Conservation (phyloP, 1,140 invertebrate genomes). For the Caenorhabditis brenneri region DNA sequence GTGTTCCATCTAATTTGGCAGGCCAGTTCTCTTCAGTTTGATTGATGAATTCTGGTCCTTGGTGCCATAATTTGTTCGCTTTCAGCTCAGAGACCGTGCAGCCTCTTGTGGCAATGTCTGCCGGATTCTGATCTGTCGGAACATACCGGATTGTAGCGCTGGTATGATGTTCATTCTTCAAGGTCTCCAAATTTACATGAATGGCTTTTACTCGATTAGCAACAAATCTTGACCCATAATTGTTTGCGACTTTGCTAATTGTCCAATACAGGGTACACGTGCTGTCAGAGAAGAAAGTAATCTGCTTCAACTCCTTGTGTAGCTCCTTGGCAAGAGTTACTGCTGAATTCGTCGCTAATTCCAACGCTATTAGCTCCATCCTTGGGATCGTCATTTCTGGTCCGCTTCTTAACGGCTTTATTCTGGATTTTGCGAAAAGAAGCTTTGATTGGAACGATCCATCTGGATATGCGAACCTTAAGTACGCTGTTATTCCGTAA, state of each 20-base stretch:
- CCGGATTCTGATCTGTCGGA: not conserved
- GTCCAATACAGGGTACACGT: not conserved
- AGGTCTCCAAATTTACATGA: not conserved
- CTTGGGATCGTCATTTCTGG: not conserved
- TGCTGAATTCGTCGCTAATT: not conserved
- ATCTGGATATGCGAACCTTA: not conserved
- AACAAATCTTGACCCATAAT: not conserved
- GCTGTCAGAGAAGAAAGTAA: not conserved
- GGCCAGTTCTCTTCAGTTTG: not conserved
- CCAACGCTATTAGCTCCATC: not conserved
- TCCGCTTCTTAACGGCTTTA: not conserved
- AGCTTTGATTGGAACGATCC: not conserved
- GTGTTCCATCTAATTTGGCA: not conserved
- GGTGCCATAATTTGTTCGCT: not conserved
- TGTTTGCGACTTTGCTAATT: not conserved
- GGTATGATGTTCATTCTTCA: not conserved
- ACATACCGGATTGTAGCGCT: not conserved
- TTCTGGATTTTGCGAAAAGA: not conserved
- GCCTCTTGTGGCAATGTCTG: not conserved
- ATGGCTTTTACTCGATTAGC: not conserved
- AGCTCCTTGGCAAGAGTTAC: not conserved
- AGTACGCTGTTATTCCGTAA: too few species aligned
- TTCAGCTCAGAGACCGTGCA: not conserved
- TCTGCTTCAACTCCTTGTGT: not conserved
- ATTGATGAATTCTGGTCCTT: not conserved